Base-by-base conservation (phyloP, 2,113 vertebrate genomes). In the Acrocephalus arundinaceus region DNA sequence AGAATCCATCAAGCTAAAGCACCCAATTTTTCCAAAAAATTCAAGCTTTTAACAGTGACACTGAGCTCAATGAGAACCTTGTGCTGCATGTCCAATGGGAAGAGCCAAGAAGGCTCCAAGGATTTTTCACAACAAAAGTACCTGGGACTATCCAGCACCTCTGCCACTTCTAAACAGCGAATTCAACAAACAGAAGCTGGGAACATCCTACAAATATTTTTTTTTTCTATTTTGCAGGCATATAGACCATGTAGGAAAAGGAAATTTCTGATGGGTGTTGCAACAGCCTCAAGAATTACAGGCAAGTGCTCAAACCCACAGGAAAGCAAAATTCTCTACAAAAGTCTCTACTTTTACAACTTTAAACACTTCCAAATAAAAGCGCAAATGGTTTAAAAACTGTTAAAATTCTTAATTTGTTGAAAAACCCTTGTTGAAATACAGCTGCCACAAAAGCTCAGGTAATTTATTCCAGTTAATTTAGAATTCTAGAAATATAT, bases 71-170 rank as follows among this genome's bases (percentile, higher is more conserved):
- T 0, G 59, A 31, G 75, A n/a, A 51, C 71, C 9, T 41, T 54
- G 22, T 21, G 74, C 54, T 63, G 51, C 13, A 7, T 8, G 72
- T 41, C 68, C 46, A 8, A 7, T 1, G 18, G 9, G 20, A 80
- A 41, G 0, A 77, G 93, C 83, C 89, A 83, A 61, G 76, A 24
- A 30, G 43, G n/a, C 68, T 51, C 74, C 1, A 8, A 52, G 43
- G 25, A 14, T 62, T 73, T 82, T 43, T 49, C 61, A 14, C 31
- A 62, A 39, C 66, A 49, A 63, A 61, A 3, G 84, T 59, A 90
- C 94, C 94, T 93, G 90, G 94, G 84, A 90, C 92, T 93, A 82
- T 82, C 85, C 93, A 92, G 94, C 92, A 91, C 90, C 93, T 95
- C 93, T 97, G 87, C 90, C 65, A 46, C 83, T 82, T 76, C 59